Conservation (phyloP, 2,888 invertebrate genomes). For the Ferrisia virgata region DNA sequence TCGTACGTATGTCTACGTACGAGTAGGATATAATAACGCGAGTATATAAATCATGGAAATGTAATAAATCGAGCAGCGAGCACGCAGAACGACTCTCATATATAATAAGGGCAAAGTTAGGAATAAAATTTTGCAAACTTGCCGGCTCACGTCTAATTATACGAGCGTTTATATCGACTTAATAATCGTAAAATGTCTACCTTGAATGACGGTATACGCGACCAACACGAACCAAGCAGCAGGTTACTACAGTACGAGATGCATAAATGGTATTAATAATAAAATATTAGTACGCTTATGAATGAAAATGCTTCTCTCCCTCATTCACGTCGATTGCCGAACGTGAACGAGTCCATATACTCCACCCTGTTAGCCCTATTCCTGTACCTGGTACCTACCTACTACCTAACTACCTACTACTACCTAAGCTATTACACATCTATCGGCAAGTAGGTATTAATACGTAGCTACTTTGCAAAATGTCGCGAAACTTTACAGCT, state of each 20-base stretch:
- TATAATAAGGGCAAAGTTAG: not conserved
- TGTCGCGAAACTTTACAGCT: not conserved
- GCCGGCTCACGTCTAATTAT: not conserved
- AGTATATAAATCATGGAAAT: not conserved
- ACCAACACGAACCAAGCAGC: not conserved
- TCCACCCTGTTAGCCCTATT: not conserved
- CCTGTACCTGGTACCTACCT: not conserved
- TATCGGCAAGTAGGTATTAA: too few relatives aligned
- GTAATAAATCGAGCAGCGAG: not conserved
- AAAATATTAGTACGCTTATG: slow-evolving; percentile 12
- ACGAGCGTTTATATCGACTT: slow-evolving; percentile 1
- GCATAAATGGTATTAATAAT: not conserved
- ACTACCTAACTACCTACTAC: too few relatives aligned
- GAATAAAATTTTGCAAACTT: not conserved
- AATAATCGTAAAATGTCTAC: slow-evolving; percentile 1
- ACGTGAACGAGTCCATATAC: not conserved
- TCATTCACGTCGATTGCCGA: not conserved
- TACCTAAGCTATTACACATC: too few relatives aligned
- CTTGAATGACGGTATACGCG: not conserved
- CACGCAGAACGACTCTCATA: not conserved
- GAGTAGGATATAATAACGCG: not conserved
- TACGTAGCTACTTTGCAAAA: not conserved
- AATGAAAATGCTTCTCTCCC: not conserved
- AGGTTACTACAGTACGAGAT: not conserved
- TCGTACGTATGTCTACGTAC: not conserved